These are phyloP conservation scores for Micronycteris hirsuta DNA, from an alignment of 2,113 vertebrate genomes.

Conservation along the genomic window DNA sequence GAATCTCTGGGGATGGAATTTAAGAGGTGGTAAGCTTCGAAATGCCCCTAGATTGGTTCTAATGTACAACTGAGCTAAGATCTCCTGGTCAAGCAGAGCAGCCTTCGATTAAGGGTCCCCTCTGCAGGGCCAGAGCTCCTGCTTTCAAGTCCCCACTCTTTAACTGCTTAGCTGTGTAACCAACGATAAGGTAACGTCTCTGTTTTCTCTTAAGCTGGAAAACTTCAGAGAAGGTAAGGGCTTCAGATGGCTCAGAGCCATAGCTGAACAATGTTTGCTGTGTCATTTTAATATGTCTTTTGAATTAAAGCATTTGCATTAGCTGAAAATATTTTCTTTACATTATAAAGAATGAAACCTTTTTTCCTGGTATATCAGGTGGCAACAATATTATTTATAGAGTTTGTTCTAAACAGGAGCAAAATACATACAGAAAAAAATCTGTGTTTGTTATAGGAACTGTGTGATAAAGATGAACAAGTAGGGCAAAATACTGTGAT, in stretches of 20 bases:
- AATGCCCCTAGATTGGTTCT: not conserved
- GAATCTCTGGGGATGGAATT: not conserved
- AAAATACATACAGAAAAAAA: not conserved
- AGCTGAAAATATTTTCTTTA: not conserved
- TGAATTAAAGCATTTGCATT: not conserved
- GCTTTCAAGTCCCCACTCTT: not conserved
- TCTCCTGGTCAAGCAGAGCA: not conserved
- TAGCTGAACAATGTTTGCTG: not conserved
- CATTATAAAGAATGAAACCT: not conserved
- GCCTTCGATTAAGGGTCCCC: not conserved
- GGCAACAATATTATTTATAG: not conserved
- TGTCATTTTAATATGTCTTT: slow-evolving; percentile 8
- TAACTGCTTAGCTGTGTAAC: not conserved
- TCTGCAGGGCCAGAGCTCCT: not conserved
- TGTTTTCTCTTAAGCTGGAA: not conserved
- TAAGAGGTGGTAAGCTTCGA: not conserved
- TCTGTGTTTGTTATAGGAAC: not conserved
- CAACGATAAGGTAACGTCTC: not conserved
- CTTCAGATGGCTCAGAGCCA: not conserved
- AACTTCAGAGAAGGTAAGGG: not conserved
- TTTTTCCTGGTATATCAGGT: not conserved
- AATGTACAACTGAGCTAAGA: not conserved
- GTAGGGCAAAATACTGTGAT: not conserved
- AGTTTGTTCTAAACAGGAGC: not conserved
- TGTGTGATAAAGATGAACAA: not conserved